Base-by-base conservation (phyloP, 2,797 vertebrate species). In the Pangasius larnaudii region DNA sequence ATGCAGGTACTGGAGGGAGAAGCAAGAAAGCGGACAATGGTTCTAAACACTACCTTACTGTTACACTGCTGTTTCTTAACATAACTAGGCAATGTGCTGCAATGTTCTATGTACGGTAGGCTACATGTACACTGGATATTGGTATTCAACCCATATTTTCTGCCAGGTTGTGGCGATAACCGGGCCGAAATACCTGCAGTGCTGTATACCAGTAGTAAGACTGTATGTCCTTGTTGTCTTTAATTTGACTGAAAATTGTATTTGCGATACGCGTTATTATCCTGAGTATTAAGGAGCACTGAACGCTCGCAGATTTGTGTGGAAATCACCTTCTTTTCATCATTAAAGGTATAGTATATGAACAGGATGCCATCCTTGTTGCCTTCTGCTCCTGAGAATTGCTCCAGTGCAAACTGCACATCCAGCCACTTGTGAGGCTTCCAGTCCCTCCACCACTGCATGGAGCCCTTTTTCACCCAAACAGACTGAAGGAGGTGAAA, bases 401-500 rank as follows among this genome's bases (percentile, higher is more conserved):
- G 98, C 94, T 99, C 99, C 78, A 99, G 94, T 0, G 98, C 97
- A 18, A 99, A 98, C 0, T 97, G 96, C 71, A 99, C 97, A 0
- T 99, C 98, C 51, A 97, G 92, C 99, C 99, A 99, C 90, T 97
- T 98, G 89, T 99, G 93, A 1, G 99, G 98, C 91, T 99, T 99
- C 98, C 97, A 98, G 92, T 97, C 98, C 86, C 97, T 96, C 98
- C 98, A 99, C 99, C 99, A 99, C 91, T 98, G 98, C 96, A 99
- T 95, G 77, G 94, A 90, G 18, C 98, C 98, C 0, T 98, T 99
- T 95, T 99, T 99, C 90, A 99, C 97, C 99, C 99, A 99, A 91
- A 99, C 97, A 0, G 98, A 98, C 98, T 99, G 53, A 83, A 77
- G 11, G 59, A 18, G 6, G n/a, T 14, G 19, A 14, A 69, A 49